These are phyloP conservation scores for Lutjanus campechanus DNA, from an alignment of 2,797 vertebrate genomes.

Conservation along the genomic window DNA sequence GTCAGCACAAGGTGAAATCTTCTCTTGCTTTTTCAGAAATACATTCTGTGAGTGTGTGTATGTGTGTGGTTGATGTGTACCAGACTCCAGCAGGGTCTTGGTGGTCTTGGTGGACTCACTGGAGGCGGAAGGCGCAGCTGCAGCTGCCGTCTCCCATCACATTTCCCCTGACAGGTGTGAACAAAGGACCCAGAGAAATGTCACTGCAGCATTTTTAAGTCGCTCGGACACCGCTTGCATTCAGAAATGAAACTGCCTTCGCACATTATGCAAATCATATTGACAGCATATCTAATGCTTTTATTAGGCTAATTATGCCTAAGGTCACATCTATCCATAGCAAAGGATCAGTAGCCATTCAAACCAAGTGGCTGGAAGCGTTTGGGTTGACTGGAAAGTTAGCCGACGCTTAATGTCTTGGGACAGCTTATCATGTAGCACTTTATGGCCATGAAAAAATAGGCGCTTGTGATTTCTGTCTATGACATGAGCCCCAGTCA, in stretches of 20 bases:
- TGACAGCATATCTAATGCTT: slow-evolving; percentile 86
- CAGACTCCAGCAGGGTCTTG: slow-evolving; percentile 55
- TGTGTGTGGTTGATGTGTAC: slow-evolving; percentile 7
- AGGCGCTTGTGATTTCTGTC: slow-evolving; percentile 65
- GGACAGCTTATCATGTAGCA: slow-evolving; percentile 73
- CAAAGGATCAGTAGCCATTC: slow-evolving; percentile 56
- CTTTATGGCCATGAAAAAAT: slow-evolving; percentile 62
- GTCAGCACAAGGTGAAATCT: slow-evolving; percentile 27
- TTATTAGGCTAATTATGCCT: slow-evolving; percentile 84
- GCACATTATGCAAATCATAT: slow-evolving; percentile 85
- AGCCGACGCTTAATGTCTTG: slow-evolving; percentile 63
- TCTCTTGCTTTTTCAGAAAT: slow-evolving; percentile 29
- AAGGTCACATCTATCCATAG: slow-evolving; percentile 78
- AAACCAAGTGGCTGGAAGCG: slow-evolving; percentile 43
- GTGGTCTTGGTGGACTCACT: slow-evolving; percentile 56
- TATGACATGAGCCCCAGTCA: slow-evolving; percentile 35
- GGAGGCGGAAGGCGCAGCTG: slow-evolving; percentile 76
- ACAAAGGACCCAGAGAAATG: slow-evolving; percentile 84
- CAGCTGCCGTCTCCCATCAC: slow-evolving; percentile 65
- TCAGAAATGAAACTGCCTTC: slow-evolving; percentile 73
- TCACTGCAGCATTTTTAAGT: slow-evolving; percentile 79
- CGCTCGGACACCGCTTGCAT: slow-evolving; percentile 66
- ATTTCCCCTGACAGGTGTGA: slow-evolving; percentile 84
- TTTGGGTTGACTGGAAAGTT: slow-evolving; percentile 58
- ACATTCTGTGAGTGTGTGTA: slow-evolving; percentile 4